Conservation (phyloP, 1,140 invertebrate species). For the Nasonia longicornis region DNA sequence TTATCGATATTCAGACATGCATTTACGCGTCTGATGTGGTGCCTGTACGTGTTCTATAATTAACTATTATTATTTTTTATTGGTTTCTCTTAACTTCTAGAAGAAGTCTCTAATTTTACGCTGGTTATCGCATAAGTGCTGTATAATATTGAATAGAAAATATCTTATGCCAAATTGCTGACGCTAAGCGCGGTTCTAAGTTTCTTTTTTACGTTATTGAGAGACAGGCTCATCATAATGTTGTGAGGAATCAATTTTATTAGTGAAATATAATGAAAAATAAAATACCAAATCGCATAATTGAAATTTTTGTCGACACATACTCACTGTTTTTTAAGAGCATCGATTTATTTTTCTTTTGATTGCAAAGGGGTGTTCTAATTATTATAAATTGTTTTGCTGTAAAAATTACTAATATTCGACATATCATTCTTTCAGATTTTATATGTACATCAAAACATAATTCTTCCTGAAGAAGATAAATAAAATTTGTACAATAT, state of each 20-base stretch:
- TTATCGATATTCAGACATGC: conserved; percentile 45
- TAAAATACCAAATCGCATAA: conserved; percentile 29
- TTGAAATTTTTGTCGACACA: conserved; percentile 13
- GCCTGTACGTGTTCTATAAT: conserved; percentile 37
- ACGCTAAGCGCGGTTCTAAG: conserved; percentile 20
- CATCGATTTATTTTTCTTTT: conserved; percentile 27
- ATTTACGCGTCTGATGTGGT: conserved; percentile 47
- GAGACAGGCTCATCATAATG: conserved; percentile 15
- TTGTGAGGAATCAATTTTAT: conserved; percentile 28
- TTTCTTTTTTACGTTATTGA: conserved; percentile 20
- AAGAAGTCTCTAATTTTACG: conserved; percentile 28
- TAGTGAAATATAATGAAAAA: conserved; percentile 29
- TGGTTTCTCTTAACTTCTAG: conserved; percentile 28
- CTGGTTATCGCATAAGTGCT: conserved; percentile 23
- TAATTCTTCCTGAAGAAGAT: background rate
- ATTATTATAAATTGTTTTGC: conserved; percentile 25
- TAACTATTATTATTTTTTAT: conserved; percentile 37
- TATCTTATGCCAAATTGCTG: background rate
- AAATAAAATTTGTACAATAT: conserved; percentile 43
- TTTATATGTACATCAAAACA: conserved; percentile 32
- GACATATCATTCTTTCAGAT: conserved; percentile 28
- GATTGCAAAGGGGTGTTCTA: conserved; percentile 11
- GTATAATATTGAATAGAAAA: conserved; percentile 1
- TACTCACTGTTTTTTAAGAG: conserved; percentile 14
- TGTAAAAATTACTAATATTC: conserved; percentile 37